These are phyloP conservation scores for Catharus bicknelli DNA, from an alignment of 2,113 vertebrate genomes.

Conservation along the genomic window DNA sequence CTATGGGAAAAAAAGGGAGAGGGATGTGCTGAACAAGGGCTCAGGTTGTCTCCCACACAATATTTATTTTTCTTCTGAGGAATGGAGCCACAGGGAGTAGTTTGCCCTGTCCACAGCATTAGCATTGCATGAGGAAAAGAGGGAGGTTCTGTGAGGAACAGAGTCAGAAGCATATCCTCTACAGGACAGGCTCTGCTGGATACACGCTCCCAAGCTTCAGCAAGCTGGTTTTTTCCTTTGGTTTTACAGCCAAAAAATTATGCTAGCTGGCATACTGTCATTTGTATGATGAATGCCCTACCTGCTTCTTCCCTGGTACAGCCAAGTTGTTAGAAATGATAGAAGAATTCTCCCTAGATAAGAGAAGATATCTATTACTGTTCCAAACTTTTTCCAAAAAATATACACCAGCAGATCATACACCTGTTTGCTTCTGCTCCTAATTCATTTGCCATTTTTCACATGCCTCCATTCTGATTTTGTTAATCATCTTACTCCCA, in stretches of 20 bases:
- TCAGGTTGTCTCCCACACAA: not conserved
- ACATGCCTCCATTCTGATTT: not conserved
- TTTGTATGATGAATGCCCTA: slow-evolving; percentile 6
- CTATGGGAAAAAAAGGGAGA: rapidly evolving
- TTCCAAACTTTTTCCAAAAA: not conserved
- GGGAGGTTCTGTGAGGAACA: not conserved
- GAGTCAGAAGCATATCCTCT: not conserved
- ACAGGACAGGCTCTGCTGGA: not conserved
- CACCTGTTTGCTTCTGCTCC: not conserved
- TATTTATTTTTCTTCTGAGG: not conserved
- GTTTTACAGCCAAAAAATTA: not conserved
- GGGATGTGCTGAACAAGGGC: not conserved
- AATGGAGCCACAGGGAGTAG: not conserved
- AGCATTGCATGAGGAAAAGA: not conserved
- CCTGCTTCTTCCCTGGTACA: not conserved
- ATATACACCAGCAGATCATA: not conserved
- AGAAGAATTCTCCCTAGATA: not conserved
- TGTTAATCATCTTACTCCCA: not conserved
- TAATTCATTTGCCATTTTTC: not conserved
- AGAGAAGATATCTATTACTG: not conserved
- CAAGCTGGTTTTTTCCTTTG: not conserved
- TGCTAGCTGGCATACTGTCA: not conserved
- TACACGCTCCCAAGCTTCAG: not conserved
- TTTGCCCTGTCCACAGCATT: not conserved
- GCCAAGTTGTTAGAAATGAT: not conserved